These are phyloP conservation scores for Acrocephalus kingi DNA, from an alignment of 2,113 vertebrate species.

Conservation along the genomic window DNA sequence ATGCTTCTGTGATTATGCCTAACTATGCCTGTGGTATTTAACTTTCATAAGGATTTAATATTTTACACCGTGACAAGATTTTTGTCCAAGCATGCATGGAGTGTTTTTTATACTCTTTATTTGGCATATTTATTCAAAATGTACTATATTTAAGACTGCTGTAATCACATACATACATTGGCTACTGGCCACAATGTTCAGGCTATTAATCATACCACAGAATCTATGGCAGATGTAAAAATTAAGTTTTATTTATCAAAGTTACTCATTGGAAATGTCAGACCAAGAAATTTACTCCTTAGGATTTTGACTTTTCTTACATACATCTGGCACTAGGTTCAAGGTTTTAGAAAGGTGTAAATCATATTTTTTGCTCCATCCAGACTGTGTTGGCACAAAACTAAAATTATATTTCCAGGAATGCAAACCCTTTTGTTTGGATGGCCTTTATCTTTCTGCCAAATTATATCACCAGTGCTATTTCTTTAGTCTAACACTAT, in stretches of 20 bases:
- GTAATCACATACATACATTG: conserved; percentile 59
- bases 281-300: conserved; percentile 13
- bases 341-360: conserved; percentile 69
- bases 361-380: conserved; percentile 48
- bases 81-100: conserved; percentile 31
- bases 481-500: conserved; percentile 48
- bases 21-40: conserved; percentile 12
- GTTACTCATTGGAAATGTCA: conserved; percentile 58
- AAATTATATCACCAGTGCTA: conserved; percentile 56
- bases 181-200: conserved; percentile 34
- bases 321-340: conserved; percentile 34
- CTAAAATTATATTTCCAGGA: conserved; percentile 57
- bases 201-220: conserved; percentile 48
- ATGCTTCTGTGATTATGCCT: background rate
- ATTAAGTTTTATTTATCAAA: conserved; percentile 62
- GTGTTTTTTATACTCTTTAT: conserved; percentile 37
- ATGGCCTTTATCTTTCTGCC: conserved; percentile 61
- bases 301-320: conserved; percentile 30
- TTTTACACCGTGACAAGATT: conserved; percentile 44
- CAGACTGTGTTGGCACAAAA: conserved; percentile 56
- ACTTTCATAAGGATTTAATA: conserved; percentile 59
- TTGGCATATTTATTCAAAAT: conserved; percentile 52
- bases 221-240: conserved; percentile 65
- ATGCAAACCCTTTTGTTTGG: conserved; percentile 43
- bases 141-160: conserved; percentile 49